Evolutionary conservation across 2,888 invertebrate genomes (phyloP).

Genomic region (Empis stercorea): DNA sequence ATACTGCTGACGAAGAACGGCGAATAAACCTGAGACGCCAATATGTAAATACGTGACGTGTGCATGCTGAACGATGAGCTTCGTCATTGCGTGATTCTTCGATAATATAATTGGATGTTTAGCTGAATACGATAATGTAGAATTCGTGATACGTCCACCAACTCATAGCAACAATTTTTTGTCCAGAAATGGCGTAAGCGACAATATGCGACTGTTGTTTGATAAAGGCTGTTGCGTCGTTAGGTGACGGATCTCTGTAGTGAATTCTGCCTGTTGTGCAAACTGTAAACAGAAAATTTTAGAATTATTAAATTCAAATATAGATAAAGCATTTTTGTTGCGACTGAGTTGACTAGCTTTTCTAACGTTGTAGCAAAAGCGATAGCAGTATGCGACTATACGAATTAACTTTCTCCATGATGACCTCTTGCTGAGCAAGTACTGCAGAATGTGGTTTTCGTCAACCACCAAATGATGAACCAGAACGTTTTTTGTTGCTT

Average conservation of each 20-base stretch:
- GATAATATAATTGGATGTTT: conserved; percentile 1
- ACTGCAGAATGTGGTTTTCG: no score
- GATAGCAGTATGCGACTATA: background rate
- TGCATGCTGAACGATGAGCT: background rate
- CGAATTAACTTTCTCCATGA: background rate
- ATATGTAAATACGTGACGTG: background rate
- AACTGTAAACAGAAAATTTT: no score
- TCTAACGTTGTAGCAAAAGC: background rate
- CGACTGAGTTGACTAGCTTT: no score
- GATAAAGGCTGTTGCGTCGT: no score
- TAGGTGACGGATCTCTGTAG: no score
- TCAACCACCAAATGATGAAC: no score
- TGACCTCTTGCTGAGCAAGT: no score
- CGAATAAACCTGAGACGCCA: background rate
- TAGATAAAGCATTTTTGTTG: no score
- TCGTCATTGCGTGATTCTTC: background rate
- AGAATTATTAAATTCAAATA: no score
- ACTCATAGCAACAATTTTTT: background rate
- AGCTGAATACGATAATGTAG: background rate
- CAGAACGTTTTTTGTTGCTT: no score
- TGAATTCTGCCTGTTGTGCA: no score
- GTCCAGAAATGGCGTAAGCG: background rate
- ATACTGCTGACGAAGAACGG: conserved; percentile 3
- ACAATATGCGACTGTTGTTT: background rate
- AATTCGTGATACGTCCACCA: background rate